Percentiles rank a stretch among this genome's conserved stretches.
These are phyloP conservation scores for Danionella dracula DNA, from an alignment of 2,797 vertebrate species.

Conservation along the genomic window DNA sequence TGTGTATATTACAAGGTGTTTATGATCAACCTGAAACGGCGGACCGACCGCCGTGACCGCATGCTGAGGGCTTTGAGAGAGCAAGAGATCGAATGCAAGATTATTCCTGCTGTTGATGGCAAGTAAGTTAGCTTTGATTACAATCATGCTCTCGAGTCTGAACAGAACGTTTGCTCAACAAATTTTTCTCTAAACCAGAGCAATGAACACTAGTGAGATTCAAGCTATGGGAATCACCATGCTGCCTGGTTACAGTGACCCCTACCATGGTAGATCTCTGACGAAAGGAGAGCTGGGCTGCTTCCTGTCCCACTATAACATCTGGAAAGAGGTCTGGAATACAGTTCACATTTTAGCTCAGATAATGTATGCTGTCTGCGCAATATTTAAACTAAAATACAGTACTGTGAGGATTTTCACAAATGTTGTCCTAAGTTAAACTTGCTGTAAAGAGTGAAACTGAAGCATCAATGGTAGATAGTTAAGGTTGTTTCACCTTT, in stretches of 20 bases:
- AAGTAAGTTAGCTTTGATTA: constrained; percentile 68
- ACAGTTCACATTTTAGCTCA: not conserved
- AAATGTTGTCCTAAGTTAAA: too few relatives aligned
- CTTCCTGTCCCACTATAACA: constrained; percentile 87
- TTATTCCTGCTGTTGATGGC: constrained; percentile 82
- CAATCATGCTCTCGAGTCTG: not conserved
- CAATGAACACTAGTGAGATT: constrained; percentile 81
- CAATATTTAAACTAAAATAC: too few relatives aligned
- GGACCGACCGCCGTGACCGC: constrained; percentile 73
- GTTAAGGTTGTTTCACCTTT: too few relatives aligned
- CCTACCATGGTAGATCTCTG: constrained; percentile 84
- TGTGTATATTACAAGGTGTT: constrained; percentile 71
- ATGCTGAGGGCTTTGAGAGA: constrained; percentile 74
- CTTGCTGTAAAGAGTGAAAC: too few relatives aligned
- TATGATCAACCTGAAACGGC: constrained; percentile 83
- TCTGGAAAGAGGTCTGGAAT: constrained; percentile 84
- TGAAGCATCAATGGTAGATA: too few relatives aligned
- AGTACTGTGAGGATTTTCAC: too few relatives aligned
- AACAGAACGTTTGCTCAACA: not conserved
- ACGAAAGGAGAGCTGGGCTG: constrained; percentile 91
- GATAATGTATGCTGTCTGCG: too few relatives aligned
- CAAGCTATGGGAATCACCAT: constrained; percentile 80
- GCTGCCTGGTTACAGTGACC: constrained; percentile 87
- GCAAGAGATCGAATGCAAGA: constrained; percentile 74
- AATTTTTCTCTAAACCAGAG: constrained; percentile 59